These are phyloP conservation scores for Balanococcus diminutus DNA, from an alignment of 2,888 invertebrate genomes.

Conservation along the genomic window DNA sequence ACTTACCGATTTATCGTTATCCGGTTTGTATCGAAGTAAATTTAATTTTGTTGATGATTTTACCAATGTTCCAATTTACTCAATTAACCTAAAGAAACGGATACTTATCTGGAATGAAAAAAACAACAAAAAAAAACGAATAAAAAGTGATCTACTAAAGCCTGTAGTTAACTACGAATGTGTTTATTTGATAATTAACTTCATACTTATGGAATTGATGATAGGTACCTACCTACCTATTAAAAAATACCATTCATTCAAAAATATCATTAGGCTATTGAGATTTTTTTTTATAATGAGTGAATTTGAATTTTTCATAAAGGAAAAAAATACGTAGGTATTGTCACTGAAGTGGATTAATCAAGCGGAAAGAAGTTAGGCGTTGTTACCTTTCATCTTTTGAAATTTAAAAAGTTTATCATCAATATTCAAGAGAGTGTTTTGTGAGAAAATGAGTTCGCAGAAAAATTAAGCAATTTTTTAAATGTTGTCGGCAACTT, in stretches of 20 bases:
- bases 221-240: neutral
- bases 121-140: neutral
- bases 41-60: constrained; percentile 22
- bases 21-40: constrained; percentile 38
- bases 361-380: neutral
- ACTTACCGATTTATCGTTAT: constrained; percentile 17
- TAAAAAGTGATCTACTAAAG: neutral
- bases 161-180: no score
- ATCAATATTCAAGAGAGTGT: neutral
- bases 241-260: no score
- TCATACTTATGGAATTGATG: no score
- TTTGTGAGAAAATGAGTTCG: neutral
- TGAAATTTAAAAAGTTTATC: neutral
- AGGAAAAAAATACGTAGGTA: neutral
- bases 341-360: neutral
- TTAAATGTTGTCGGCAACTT: neutral
- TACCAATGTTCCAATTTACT: neutral
- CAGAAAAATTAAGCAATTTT: neutral
- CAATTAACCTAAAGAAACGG: neutral
- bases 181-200: neutral
- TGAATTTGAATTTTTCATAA: no score
- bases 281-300: neutral
- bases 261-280: no score
- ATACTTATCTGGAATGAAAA: neutral
- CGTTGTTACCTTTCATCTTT: neutral